Base-by-base conservation (phyloP, 2,797 vertebrate genomes). In the Girardinus metallicus region DNA sequence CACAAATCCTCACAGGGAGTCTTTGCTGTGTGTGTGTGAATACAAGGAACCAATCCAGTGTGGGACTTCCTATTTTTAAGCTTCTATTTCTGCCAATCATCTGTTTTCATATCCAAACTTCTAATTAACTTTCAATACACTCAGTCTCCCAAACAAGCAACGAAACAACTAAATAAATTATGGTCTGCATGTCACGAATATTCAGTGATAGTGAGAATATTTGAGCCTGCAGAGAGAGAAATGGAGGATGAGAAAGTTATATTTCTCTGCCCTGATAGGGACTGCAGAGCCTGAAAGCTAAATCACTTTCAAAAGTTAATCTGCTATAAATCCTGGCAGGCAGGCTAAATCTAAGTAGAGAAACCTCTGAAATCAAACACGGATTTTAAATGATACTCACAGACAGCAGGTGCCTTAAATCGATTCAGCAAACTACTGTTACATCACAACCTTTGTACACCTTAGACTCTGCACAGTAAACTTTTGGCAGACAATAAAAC, bases 241-340 rank as follows among this genome's bases (percentile, higher is more conserved):
- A 76, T 18, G 60, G 47, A 51, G 78, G 81, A 85, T 82, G 81
- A 77, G 80, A 75, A 78, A 68, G 68, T 81, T 46, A 85, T 85
- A 85, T 85, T 84, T 86, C 82, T 76, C 62, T 81, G 73, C 78
- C 75, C 79, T 43, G 66, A 80, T 84, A 85, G 91, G 73, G 73
- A 76, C 79, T 79, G 77, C 80, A 82, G 79, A 90, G 86, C 64
- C 88, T 83, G 26, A 80, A 79, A 91, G 88, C 88, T 92, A 90
- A 94, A 93, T 93, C 90, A 90, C 92, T 92, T 88, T 91, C 85
- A 81, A 91, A 93, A 93, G 87, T 91, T 92, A 93, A 95, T 95
- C 91, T 91, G 91, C 87, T 90, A 75, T 89, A 93, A 92, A 93
- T 94, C 93, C 91, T 87, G 82, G 78, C 87, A 89, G 90, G 82